Evolutionary conservation across 2,888 invertebrate genomes (phyloP), one percentile per base, ranked within the genome.

Genomic region (Mythimna albipuncta): DNA sequence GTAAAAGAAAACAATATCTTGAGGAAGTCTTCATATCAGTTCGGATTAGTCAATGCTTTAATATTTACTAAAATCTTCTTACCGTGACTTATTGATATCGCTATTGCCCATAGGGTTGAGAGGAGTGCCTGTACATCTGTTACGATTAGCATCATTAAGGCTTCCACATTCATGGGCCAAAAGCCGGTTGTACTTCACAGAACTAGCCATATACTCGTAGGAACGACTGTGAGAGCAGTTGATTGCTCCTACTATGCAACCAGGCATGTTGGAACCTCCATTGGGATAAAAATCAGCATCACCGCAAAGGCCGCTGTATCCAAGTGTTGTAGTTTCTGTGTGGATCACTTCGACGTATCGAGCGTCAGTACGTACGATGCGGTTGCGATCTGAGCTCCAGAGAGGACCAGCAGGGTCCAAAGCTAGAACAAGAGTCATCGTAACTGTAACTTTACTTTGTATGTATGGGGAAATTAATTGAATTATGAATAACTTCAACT

Each of bases 301-400:
- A 2, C 94, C 95, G 13, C 90, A 91, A 3, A 89, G 90, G 9
- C 89, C 90, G 6, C 82, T 83, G 74, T 79, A 91, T 13, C 93
- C 95, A 38, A 89, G 86, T 19, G 89, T 41, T 0, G 82, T 85
- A 2, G 90, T 91, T 80, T 94, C 92, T 0, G 96, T 96, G 76
- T 96, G 96, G 2, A 96, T 94, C 1, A 93, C 89, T 86, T 96
- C 96, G 0, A 95, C 95, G 81, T 94, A 95, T 63, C 86, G 87
- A 0, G 81, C 95, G 67, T 95, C 95, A 0, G 88, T 89, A 0
- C 76, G 50, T 0, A 72, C 78, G 0, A 96, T 64, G 4, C 92
- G 90, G 61, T 92, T 81, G 19, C 75, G 67, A 77, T 92, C 89
- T 2, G 77, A 68, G 19, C 79, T 75, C 93, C 94, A 95, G 6